Evolutionary conservation across 1,140 invertebrate species (phyloP).

Genomic region (fruit fly (Drosophila melanogaster)): DNA sequence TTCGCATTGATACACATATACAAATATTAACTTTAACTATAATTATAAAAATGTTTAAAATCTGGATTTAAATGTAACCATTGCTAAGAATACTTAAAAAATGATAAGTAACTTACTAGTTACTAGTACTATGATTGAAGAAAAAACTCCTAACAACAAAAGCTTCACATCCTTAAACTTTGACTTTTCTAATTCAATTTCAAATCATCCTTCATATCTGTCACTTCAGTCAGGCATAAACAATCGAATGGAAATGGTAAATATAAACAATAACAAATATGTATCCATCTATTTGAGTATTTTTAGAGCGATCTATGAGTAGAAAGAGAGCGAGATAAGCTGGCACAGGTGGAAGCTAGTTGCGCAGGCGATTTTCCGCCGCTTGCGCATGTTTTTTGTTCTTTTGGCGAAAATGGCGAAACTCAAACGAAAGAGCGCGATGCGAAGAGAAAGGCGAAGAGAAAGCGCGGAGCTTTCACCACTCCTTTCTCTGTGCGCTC

Average conservation of each 20-base stretch:
- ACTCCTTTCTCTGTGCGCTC: slow-evolving; percentile 10
- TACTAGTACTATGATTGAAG: too few species aligned
- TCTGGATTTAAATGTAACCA: too few species aligned
- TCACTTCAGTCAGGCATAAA: neutral
- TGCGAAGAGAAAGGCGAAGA: slow-evolving; percentile 19
- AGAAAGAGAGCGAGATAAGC: slow-evolving; percentile 12
- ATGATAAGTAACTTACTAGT: too few species aligned
- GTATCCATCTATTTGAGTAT: slow-evolving; percentile 41
- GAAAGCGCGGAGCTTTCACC: slow-evolving; percentile 5
- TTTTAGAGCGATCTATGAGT: slow-evolving; percentile 14
- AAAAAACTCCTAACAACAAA: too few species aligned
- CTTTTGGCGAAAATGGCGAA: slow-evolving; percentile 44
- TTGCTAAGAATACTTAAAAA: too few species aligned
- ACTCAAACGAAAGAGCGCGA: neutral
- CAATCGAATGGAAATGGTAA: slow-evolving; percentile 50
- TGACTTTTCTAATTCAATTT: too few species aligned
- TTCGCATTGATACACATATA: too few species aligned
- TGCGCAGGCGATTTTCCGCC: slow-evolving; percentile 45
- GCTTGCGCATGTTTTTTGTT: slow-evolving; percentile 74
- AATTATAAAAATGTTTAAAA: too few species aligned
- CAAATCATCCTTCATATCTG: neutral
- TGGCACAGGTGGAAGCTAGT: slow-evolving; percentile 52
- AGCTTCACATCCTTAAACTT: too few species aligned
- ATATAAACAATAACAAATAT: slow-evolving; percentile 78
- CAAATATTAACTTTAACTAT: too few species aligned